A percentile compares a stretch with the other conserved stretches of the same genome.
phyloP scores from a whole-genome alignment of 2,888 invertebrate species.

The Pelosia muscerda region DNA sequence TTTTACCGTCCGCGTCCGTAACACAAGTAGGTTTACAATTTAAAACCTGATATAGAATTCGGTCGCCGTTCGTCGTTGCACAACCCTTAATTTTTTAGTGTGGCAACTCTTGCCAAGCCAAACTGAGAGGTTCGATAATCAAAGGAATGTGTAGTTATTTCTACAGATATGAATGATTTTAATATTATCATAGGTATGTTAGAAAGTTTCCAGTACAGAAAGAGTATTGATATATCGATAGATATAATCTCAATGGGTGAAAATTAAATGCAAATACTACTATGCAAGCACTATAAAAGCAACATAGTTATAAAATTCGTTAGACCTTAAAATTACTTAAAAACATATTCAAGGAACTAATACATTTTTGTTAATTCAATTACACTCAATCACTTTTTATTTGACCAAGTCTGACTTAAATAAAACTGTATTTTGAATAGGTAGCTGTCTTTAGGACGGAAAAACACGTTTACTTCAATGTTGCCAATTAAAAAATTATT shows the following conservation, averaged over 20 bases:
- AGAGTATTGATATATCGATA: neutral
- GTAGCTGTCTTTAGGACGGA: neutral
- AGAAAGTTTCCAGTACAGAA: neutral
- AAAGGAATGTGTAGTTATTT: neutral
- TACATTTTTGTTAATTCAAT: constrained; percentile 10
- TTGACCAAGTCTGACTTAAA: constrained; percentile 20
- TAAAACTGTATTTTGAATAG: neutral
- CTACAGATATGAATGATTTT: neutral
- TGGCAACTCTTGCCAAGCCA: neutral
- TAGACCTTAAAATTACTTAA: constrained; percentile 17
- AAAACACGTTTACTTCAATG: neutral
- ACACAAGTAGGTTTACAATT: no score
- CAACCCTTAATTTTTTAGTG: neutral
- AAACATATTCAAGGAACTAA: constrained; percentile 35
- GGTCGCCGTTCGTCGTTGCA: neutral
- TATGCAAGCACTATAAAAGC: constrained; percentile 29
- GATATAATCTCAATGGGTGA: constrained; percentile 27
- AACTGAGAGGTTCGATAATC: neutral
- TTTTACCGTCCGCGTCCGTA: no score
- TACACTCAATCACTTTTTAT: constrained; percentile 16
- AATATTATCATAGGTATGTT: neutral
- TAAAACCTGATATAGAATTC: neutral
- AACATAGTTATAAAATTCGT: constrained; percentile 37
- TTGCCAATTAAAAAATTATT: neutral
- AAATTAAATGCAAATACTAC: constrained; percentile 46